Evolutionary conservation across 2,888 invertebrate species (phyloP), one percentile per base, ranked within the genome.

Genomic region (Ariolimax columbianus): DNA sequence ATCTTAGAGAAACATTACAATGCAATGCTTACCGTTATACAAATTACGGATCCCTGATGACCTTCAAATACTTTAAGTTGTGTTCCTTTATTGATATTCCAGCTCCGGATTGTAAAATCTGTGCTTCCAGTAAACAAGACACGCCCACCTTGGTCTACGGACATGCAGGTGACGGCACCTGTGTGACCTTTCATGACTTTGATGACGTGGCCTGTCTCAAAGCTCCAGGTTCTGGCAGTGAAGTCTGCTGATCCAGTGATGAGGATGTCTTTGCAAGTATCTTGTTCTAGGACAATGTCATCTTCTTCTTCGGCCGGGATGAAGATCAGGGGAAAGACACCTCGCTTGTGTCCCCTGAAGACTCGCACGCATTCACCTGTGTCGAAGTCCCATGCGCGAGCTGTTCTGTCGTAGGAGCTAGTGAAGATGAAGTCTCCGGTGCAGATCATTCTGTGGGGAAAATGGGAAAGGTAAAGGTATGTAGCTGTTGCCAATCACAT

Each of bases 301-400:
- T 93, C 94, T 0, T 93, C 94, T 38, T 93, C 93, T 55, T 94
- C 93, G 4, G 92, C 92, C 0, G 95, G 94, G 63, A 95, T 94
- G 89, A 94, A 95, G 72, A 95, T 93, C 77, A 95, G 89, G 0
- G 95, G 95, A 88, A 94, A 95, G 4, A 95, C 95, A 0, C 94
- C 95, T 82, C 94, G 93, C 79, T 92, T 93, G 90, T 95, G 95
- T 1, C 95, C 95, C 89, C 94, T 89, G 87, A 94, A 94, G 63
- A 94, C 92, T 43, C 94, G 89, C 23, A 94, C 90, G 87, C 94
- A 93, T 82, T 94, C 94, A 0, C 94, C 94, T 19, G 93, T 92
- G 87, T 95, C 94, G 86, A 95, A 94, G 87, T 94, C 93, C 95
- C 95, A 95, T 82, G 94, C 94, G 70, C 94, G 90, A 0, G 92